Conservation (phyloP, 2,113 vertebrate genomes). For the Zeus faber region DNA sequence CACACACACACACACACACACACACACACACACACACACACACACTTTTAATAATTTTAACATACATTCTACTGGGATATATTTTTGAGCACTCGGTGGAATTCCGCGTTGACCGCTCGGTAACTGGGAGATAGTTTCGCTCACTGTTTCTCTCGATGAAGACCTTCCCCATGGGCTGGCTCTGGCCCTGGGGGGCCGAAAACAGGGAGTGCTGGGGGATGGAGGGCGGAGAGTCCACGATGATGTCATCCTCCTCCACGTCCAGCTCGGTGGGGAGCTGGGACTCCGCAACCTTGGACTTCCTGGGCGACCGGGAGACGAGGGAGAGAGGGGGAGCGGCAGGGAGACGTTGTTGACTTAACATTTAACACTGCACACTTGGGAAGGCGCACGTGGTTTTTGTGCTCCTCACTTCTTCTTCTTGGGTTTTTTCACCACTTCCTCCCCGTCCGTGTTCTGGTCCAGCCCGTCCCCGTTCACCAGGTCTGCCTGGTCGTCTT, state of each 20-base stretch:
- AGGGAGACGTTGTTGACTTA: no score
- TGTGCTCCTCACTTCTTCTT: constrained; percentile 93
- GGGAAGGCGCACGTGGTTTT: no score
- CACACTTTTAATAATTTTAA: not conserved
- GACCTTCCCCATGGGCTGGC: constrained; percentile 90
- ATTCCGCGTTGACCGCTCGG: no score
- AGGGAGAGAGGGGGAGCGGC: not conserved
- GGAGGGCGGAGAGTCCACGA: constrained; percentile 74
- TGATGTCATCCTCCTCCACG: constrained; percentile 90
- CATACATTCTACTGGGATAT: not conserved
- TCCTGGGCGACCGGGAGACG: constrained; percentile 62
- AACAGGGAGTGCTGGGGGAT: constrained; percentile 81
- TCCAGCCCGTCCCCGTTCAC: constrained; percentile 80
- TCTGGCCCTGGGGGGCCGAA: constrained; percentile 80
- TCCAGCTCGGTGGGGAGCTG: constrained; percentile 79
- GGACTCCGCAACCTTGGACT: constrained; percentile 70
- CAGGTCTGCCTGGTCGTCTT: constrained; percentile 72
- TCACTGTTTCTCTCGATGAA: constrained; percentile 93
- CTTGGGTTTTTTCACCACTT: constrained; percentile 75
- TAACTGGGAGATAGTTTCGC: constrained; percentile 42
- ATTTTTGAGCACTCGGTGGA: no score
- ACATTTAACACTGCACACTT: no score
- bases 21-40: constrained; percentile 2
- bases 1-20: not conserved
- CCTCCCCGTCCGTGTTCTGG: constrained; percentile 78